Conservation (phyloP, 1,140 invertebrate species). For the Zaprionus ghesquierei region DNA sequence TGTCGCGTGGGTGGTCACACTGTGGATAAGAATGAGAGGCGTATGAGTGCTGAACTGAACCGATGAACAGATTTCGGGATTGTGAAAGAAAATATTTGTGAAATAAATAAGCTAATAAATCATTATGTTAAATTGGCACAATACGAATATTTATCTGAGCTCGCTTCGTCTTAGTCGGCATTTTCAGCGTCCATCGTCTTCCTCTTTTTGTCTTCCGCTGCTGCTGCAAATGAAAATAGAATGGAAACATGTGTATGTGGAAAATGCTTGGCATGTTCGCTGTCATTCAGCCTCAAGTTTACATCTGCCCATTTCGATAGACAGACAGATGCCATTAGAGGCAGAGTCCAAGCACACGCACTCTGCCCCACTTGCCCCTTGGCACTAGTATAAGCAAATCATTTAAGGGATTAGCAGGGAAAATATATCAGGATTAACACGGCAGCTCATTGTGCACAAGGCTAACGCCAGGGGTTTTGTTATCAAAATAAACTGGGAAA, state of each 20-base stretch:
- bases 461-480: not conserved
- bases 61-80: constrained; percentile 29
- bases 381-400: not conserved
- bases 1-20: constrained; percentile 45
- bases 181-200: not conserved
- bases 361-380: no score
- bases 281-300: constrained; percentile 62
- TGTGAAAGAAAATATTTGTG: constrained; percentile 73
- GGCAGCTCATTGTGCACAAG: constrained; percentile 2
- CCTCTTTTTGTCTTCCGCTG: not conserved
- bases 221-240: constrained; percentile 62
- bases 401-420: constrained; percentile 17
- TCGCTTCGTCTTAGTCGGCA: not conserved
- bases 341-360: not conserved
- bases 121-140: constrained; percentile 77
- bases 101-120: constrained; percentile 79
- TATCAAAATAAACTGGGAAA: not conserved
- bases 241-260: constrained; percentile 71
- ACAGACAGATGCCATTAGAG: constrained; percentile 55
- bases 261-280: constrained; percentile 67
- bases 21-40: not conserved
- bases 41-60: not conserved
- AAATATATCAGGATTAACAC: constrained; percentile 37
- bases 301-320: constrained; percentile 48
- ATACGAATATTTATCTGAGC: constrained; percentile 57